Percentiles rank a stretch among this genome's conserved stretches.
phyloP scores from a whole-genome alignment of 2,888 invertebrate genomes.

The Pimpla rufipes region DNA sequence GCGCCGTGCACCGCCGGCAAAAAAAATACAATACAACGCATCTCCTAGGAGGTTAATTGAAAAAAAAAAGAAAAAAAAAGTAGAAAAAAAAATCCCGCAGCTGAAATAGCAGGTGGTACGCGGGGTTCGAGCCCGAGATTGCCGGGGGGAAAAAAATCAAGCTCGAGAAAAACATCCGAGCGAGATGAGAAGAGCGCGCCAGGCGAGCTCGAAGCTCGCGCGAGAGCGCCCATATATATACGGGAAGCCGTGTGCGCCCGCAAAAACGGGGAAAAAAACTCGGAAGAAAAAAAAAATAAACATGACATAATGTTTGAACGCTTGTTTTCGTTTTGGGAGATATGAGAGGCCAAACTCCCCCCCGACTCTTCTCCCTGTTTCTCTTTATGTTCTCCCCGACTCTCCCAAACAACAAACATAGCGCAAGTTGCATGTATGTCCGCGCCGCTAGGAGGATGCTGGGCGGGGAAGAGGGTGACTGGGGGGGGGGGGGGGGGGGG shows the following conservation, averaged over 20 bases:
- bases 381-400: conserved; percentile 33
- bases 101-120: conserved; percentile 1
- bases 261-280: conserved; percentile 10
- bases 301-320: conserved; percentile 42
- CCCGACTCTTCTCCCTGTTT: conserved; percentile 21
- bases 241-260: neutral
- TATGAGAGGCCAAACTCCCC: conserved; percentile 39
- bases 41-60: conserved; percentile 13
- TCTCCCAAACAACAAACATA: conserved; percentile 60
- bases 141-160: neutral
- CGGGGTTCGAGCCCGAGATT: conserved; percentile 10
- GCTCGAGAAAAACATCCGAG: conserved; percentile 27
- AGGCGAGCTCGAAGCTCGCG: neutral
- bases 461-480: neutral
- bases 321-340: conserved; percentile 53
- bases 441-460: neutral
- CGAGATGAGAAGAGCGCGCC: neutral
- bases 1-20: neutral
- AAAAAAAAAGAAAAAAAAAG: conserved; percentile 13
- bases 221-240: neutral
- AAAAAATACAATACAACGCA: conserved; percentile 4
- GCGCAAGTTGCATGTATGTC: conserved; percentile 13
- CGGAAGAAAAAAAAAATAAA: neutral
- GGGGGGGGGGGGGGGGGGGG: neutral
- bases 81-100: conserved; percentile 2